These are phyloP conservation scores for Telmatochromis brachygnathus DNA, from an alignment of 2,113 vertebrate species.

Conservation along the genomic window DNA sequence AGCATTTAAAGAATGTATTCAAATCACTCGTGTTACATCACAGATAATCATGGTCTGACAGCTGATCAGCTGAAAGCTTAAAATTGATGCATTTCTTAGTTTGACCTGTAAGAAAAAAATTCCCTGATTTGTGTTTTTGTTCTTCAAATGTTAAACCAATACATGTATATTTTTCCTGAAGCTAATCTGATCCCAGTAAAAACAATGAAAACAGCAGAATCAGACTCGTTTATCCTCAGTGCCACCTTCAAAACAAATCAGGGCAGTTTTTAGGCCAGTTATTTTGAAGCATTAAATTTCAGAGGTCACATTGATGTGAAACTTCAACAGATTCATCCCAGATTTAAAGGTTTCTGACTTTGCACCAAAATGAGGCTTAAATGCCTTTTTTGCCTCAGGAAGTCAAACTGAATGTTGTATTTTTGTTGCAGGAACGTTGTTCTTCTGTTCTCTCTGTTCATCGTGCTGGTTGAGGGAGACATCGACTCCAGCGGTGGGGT, in stretches of 20 bases:
- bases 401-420: neutral
- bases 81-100: neutral
- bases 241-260: neutral
- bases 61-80: neutral
- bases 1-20: neutral
- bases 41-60: neutral
- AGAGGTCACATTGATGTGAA: neutral
- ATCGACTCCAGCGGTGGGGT: constrained; percentile 34
- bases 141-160: neutral
- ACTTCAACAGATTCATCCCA: neutral
- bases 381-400: neutral
- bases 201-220: neutral
- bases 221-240: rapidly evolving
- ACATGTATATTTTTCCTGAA: neutral
- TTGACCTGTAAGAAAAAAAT: neutral
- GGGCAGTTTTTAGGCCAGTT: neutral
- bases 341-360: neutral
- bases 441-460: constrained; percentile 51
- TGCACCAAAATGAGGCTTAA: neutral
- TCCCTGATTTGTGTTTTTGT: neutral
- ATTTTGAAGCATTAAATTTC: neutral
- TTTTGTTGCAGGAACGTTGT: constrained; percentile 52
- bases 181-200: neutral
- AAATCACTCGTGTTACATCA: neutral
- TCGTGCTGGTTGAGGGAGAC: constrained; percentile 59